Evolutionary conservation across 2,797 vertebrate genomes (phyloP).

Genomic region (Nasua narica): DNA sequence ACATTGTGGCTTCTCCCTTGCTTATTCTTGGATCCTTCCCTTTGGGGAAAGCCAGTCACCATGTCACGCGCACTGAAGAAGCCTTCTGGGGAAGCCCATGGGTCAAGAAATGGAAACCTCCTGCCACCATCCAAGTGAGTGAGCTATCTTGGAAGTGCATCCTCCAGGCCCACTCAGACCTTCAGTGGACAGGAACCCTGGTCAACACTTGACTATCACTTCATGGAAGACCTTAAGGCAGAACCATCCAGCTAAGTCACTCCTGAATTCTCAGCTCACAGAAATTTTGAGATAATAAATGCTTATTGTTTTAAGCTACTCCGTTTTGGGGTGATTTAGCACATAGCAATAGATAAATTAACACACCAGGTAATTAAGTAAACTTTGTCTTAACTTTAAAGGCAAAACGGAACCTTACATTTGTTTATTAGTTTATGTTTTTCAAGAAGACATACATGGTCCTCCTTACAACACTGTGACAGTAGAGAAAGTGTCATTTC

Average conservation of each 20-base stretch:
- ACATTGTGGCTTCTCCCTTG: background rate
- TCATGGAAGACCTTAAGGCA: background rate
- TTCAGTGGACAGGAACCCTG: background rate
- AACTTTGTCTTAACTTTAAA: background rate
- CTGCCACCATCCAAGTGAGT: background rate
- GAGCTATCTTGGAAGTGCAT: background rate
- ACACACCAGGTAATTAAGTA: background rate
- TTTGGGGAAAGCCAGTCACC: background rate
- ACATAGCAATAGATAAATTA: background rate
- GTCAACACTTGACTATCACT: background rate
- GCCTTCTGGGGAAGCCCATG: background rate
- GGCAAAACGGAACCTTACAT: background rate
- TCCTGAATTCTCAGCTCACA: conserved; percentile 7
- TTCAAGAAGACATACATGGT: background rate
- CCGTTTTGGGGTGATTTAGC: background rate
- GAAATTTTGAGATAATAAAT: background rate
- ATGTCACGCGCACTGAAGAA: background rate
- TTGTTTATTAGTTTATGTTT: background rate
- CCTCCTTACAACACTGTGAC: background rate
- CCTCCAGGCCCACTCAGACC: background rate
- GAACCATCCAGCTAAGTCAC: background rate
- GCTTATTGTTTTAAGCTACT: conserved; percentile 31
- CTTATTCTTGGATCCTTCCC: background rate
- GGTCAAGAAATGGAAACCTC: background rate
- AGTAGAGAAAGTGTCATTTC: background rate